Conservation (phyloP, 2,888 invertebrate genomes). For the Cheilosia vernalis region DNA sequence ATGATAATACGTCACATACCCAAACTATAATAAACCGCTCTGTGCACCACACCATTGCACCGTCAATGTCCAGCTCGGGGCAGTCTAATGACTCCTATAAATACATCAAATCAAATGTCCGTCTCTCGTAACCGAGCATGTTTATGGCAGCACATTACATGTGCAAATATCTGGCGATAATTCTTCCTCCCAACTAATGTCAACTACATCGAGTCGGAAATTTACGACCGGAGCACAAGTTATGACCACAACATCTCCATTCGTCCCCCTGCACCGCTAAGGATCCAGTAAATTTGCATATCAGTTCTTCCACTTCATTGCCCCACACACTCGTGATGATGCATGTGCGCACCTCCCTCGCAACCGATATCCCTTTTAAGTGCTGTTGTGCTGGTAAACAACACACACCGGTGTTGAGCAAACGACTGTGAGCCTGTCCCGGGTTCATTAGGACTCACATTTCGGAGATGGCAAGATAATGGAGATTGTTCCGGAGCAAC, state of each 20-base stretch:
- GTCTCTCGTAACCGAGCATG: conserved; percentile 52
- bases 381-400: conserved; percentile 29
- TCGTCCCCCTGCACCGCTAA: neutral
- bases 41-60: neutral
- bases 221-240: conserved; percentile 61
- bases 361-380: conserved; percentile 45
- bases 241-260: conserved; percentile 58
- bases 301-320: conserved; percentile 61
- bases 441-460: conserved; percentile 34
- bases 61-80: neutral
- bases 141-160: conserved; percentile 66
- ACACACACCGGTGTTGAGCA: conserved; percentile 1
- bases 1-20: conserved; percentile 1
- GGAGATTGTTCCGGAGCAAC: conserved; percentile 29
- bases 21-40: neutral
- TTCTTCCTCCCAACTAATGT: conserved; percentile 62
- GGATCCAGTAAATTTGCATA: conserved; percentile 56
- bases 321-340: conserved; percentile 22
- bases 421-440: neutral
- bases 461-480: conserved; percentile 10
- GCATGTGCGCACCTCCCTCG: conserved; percentile 39
- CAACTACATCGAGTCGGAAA: conserved; percentile 58
- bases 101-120: conserved; percentile 65
- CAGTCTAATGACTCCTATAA: conserved; percentile 46
- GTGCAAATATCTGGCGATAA: conserved; percentile 68